Percentiles rank a stretch among this genome's conserved stretches.
Evolutionary conservation across 1,140 invertebrate genomes (phyloP).

Genomic region (Drosophila rufa): DNA sequence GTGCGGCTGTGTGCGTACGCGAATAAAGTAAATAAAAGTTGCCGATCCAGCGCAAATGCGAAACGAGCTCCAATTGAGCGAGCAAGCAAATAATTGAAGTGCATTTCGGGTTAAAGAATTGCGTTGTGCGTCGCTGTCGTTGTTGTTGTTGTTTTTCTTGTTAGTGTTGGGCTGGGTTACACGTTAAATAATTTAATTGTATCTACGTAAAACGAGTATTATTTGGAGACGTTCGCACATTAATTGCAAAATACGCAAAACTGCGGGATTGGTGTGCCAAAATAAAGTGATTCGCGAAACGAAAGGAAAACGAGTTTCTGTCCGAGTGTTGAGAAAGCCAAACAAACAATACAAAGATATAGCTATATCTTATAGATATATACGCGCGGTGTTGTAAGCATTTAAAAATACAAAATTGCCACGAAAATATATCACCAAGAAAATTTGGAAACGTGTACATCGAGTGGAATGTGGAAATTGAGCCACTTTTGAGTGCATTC

Average conservation of each 20-base stretch:
- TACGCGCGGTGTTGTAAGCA: conserved; percentile 29
- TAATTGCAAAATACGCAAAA: conserved; percentile 7
- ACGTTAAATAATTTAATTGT: conserved; percentile 25
- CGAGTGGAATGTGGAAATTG: conserved; percentile 15
- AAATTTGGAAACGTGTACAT: conserved; percentile 29
- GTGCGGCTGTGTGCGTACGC: conserved; percentile 25
- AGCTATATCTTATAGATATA: neutral
- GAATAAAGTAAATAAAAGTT: conserved; percentile 33
- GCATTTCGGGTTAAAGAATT: conserved; percentile 36
- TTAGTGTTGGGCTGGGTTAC: conserved; percentile 25
- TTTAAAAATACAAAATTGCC: conserved; percentile 43
- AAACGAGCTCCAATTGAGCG: conserved; percentile 24
- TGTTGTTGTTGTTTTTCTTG: conserved; percentile 10
- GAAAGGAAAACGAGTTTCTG: conserved; percentile 28
- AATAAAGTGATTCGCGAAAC: conserved; percentile 14
- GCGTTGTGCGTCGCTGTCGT: conserved; percentile 22
- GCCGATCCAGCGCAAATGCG: conserved; percentile 9
- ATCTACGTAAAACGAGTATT: conserved; percentile 5
- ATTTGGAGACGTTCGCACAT: conserved; percentile 5
- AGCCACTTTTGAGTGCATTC: conserved; percentile 26
- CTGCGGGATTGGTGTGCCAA: conserved; percentile 27
- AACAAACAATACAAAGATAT: conserved; percentile 27
- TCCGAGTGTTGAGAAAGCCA: conserved; percentile 28
- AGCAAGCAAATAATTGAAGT: conserved; percentile 26
- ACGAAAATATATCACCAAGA: neutral